Conservation (phyloP, 2,797 vertebrate genomes). For the Lophotriccus pileatus region DNA sequence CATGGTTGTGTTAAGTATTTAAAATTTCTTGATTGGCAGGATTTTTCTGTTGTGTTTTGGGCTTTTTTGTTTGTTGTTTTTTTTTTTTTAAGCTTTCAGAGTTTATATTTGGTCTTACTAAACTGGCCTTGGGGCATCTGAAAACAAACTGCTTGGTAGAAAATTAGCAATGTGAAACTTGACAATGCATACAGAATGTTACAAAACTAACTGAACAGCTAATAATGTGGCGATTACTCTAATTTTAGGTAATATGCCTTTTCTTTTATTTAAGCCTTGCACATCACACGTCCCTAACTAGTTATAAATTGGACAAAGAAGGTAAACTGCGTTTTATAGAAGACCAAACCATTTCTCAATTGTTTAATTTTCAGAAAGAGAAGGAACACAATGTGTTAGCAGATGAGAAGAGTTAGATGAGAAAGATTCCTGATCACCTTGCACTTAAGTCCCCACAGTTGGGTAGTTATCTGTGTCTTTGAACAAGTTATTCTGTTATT, state of each 20-base stretch:
- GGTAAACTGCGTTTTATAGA: not conserved
- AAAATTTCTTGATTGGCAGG: slow-evolving; percentile 44
- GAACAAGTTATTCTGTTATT: not conserved
- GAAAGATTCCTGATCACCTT: not conserved
- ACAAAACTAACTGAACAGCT: slow-evolving; percentile 56
- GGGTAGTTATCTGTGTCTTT: not conserved
- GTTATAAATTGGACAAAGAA: not conserved
- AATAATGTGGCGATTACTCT: slow-evolving; percentile 58
- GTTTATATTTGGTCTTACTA: slow-evolving; percentile 71
- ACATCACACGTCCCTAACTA: not conserved
- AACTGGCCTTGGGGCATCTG: slow-evolving; percentile 77
- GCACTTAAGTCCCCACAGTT: not conserved
- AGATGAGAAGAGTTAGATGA: not conserved
- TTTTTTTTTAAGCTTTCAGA: slow-evolving; percentile 10
- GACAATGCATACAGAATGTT: slow-evolving; percentile 68
- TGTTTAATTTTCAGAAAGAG: not conserved
- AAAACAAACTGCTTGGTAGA: slow-evolving; percentile 80
- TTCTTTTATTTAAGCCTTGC: not conserved
- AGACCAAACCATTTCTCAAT: not conserved
- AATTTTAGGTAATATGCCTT: slow-evolving; percentile 27
- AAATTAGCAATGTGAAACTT: slow-evolving; percentile 76
- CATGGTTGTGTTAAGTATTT: slow-evolving; percentile 28
- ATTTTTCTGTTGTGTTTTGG: not conserved
- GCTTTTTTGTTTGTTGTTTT: too few relatives aligned
- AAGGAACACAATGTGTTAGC: not conserved